phyloP scores from a whole-genome alignment of 2,113 vertebrate genomes.

The Amphilophus citrinellus region DNA sequence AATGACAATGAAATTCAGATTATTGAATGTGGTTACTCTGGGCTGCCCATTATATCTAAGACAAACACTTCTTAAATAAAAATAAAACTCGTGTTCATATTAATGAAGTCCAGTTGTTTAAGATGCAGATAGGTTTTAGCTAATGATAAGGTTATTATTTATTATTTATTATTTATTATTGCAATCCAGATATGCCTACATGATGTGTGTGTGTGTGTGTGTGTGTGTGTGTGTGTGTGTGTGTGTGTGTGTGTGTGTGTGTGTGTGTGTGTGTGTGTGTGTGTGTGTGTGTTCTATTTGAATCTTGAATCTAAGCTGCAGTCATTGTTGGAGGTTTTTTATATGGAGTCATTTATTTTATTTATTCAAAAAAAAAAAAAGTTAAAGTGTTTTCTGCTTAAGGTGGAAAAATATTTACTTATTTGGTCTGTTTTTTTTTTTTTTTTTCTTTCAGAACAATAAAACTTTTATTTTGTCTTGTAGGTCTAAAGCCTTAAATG shows the following conservation, averaged over 20 bases:
- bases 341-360: background rate
- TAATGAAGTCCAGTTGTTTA: background rate
- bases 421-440: no score
- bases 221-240: no score
- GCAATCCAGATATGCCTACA: no score
- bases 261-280: no score
- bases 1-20: background rate
- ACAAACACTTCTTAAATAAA: background rate
- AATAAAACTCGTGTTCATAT: no score
- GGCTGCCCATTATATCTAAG: background rate
- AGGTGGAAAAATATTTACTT: background rate
- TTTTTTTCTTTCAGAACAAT: background rate
- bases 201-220: no score
- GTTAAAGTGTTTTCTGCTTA: background rate
- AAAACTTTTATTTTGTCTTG: background rate
- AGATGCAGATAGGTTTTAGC: background rate
- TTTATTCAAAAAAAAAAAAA: no score
- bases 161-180: background rate
- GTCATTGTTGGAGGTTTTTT: background rate
- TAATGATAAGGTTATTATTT: background rate
- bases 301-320: background rate
- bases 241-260: no score
- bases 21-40: background rate
- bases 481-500: background rate
- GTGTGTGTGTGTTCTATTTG: background rate